Conservation (phyloP, 1,140 invertebrate genomes). For the Ceratitis capitata region DNA sequence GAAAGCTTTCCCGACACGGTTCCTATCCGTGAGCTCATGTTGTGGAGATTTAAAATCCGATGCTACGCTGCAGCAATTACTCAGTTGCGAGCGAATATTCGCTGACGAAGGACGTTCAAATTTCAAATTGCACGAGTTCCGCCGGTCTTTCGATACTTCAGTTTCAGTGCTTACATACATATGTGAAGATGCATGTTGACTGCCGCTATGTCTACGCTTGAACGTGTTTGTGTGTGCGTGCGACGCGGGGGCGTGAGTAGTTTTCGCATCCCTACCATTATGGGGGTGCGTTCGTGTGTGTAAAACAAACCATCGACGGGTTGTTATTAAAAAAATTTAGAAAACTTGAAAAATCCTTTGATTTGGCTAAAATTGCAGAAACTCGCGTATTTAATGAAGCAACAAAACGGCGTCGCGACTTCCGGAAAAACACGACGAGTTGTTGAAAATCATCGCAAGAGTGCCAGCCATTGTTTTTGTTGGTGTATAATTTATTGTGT, state of each 20-base stretch:
- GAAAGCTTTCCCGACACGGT: background rate
- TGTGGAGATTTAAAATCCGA: conserved; percentile 10
- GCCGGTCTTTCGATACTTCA: background rate
- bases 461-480: background rate
- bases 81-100: conserved; percentile 22
- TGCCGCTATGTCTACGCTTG: background rate
- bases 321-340: background rate
- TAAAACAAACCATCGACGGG: no score
- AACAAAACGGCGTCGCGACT: conserved; percentile 16
- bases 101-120: background rate
- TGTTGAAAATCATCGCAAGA: background rate
- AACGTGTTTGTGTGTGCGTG: background rate
- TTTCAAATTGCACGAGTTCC: no score
- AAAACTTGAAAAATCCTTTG: background rate
- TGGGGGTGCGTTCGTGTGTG: background rate
- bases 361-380: background rate
- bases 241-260: background rate
- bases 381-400: conserved; percentile 2
- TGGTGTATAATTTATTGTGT: background rate
- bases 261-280: background rate
- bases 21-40: no score
- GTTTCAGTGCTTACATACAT: background rate
- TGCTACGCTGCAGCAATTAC: background rate
- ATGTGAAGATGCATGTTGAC: background rate
- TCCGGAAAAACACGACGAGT: conserved; percentile 32